Base-by-base conservation (phyloP, 2,888 invertebrate species). In the Choreutis nemorana region DNA sequence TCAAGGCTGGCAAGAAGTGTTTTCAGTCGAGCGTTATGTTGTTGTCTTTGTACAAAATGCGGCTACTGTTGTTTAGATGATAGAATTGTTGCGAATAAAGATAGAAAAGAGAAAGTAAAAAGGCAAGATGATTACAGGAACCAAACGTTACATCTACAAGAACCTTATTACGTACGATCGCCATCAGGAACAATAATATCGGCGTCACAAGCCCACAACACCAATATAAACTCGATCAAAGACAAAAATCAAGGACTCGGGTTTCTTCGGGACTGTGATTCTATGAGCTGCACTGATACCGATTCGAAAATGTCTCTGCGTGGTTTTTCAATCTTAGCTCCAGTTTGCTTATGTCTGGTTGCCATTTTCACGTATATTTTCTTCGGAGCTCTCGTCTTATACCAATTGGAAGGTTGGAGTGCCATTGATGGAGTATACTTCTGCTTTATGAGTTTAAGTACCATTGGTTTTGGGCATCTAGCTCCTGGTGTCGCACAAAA, bases 401-500 rank as follows among this genome's bases (percentile, higher is more conserved):
- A 91, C 53, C 86, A 92, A 42, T 83, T 97, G 63, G 97, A 97
- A 64, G 92, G 91, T 49, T 97, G 97, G 97, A 87, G 88, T 45
- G 85, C 92, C 26, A 81, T 97, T 35, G 95, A 96, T 55, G 92
- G 92, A 31, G 86, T 94, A 48, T 97, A 92, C 68, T 97, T 96
- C 68, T 96, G 95, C 70, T 97, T 97, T 68, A 95, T 96, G 88
- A 93, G 94, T 54, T 82, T 96, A 46, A 94, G 91, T 48, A 94
- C 94, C 10, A 94, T 93, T 50, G 95, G 95, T 7, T 94, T 94
- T 50, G 93, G 92, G 13, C 91, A 93, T 56, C 83, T 92, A 70
- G 85, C 91, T 29, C 91, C 92, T 6, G 91, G 91, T 2, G 72
- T 77, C 2, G 75, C 78, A 2, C 77, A 77, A 32, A 77, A 62